phyloP scores from a whole-genome alignment of 2,113 vertebrate genomes.

The Terrapene triunguis region DNA sequence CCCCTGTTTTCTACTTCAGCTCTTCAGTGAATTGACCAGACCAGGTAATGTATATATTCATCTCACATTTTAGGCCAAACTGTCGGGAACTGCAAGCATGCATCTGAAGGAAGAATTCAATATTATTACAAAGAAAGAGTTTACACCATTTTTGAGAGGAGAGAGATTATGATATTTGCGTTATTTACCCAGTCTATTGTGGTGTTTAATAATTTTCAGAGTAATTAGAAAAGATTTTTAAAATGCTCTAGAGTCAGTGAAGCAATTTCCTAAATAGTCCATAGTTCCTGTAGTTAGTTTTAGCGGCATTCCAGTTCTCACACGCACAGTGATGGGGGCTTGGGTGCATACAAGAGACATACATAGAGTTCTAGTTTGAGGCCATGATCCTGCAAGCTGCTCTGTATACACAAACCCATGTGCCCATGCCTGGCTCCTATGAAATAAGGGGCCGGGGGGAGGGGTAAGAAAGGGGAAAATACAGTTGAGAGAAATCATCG shows the following conservation, averaged over 20 bases:
- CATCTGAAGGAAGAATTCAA: not conserved
- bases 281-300: not conserved
- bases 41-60: slow-evolving; percentile 84
- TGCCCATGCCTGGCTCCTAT: not conserved
- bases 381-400: not conserved
- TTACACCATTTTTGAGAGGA: not conserved
- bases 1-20: slow-evolving; percentile 92
- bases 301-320: not conserved
- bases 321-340: not conserved
- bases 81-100: not conserved
- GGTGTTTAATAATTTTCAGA: not conserved
- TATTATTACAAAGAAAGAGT: not conserved
- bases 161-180: not conserved
- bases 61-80: not conserved
- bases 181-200: not conserved
- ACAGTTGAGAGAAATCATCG: not conserved
- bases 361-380: not conserved
- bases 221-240: not conserved
- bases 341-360: not conserved
- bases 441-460: not conserved
- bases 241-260: not conserved
- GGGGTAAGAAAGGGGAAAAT: not conserved
- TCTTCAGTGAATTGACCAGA: slow-evolving; percentile 89
- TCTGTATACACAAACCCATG: not conserved
- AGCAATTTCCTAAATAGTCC: not conserved